A percentile compares a stretch with the other conserved stretches of the same genome.
Evolutionary conservation across 1,140 invertebrate genomes (phyloP).

Genomic region (Arion vulgaris): DNA sequence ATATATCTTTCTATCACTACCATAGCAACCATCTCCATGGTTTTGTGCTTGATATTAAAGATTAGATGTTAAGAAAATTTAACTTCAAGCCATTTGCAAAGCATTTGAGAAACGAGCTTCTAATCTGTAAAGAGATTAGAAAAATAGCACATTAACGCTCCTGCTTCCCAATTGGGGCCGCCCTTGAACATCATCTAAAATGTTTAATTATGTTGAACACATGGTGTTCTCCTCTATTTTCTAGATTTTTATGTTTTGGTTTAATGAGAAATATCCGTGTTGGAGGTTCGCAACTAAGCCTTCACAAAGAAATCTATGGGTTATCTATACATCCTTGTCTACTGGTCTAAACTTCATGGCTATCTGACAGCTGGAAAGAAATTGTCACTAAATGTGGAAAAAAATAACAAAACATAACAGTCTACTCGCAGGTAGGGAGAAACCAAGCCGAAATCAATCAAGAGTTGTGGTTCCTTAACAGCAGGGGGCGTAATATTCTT

Average conservation of each 20-base stretch:
- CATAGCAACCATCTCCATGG: too few relatives aligned
- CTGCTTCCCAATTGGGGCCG: neutral
- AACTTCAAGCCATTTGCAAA: too few relatives aligned
- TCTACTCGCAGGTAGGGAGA: neutral
- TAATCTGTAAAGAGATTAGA: constrained; percentile 6
- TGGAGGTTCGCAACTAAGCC: neutral
- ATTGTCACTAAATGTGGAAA: constrained; percentile 45
- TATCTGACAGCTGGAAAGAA: constrained; percentile 29
- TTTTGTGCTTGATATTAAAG: too few relatives aligned
- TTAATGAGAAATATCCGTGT: neutral
- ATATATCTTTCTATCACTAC: too few relatives aligned
- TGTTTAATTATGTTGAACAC: neutral
- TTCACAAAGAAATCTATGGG: constrained; percentile 16
- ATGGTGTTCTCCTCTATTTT: neutral
- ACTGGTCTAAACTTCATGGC: neutral
- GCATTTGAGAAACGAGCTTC: too few relatives aligned
- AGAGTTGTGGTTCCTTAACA: constrained; percentile 22
- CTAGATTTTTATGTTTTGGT: neutral
- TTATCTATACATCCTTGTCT: constrained; percentile 37
- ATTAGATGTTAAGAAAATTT: too few relatives aligned
- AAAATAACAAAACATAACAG: too few relatives aligned
- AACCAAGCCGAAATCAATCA: constrained; percentile 12
- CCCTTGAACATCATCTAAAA: neutral
- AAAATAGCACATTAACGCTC: neutral
- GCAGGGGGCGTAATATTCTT: constrained; percentile 15